A percentile compares a stretch with the other conserved stretches of the same genome.
These are phyloP conservation scores for Apotomis betuletana DNA, from an alignment of 2,888 invertebrate genomes.

Conservation along the genomic window DNA sequence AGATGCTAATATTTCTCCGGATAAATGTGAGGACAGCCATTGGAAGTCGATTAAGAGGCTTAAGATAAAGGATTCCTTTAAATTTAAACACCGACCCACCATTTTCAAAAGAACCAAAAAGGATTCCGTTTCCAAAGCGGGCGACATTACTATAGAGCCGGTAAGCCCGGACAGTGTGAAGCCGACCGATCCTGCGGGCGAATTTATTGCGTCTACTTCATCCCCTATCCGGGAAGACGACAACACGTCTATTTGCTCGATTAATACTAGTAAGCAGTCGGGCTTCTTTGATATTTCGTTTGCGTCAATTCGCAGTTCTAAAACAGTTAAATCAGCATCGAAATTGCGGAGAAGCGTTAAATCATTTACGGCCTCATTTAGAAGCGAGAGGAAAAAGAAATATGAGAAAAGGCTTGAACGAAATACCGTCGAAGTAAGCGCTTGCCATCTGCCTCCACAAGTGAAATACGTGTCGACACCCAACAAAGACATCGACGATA, in stretches of 20 bases:
- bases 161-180: conserved; percentile 73
- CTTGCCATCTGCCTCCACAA: conserved; percentile 66
- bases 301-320: conserved; percentile 73
- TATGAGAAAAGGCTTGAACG: conserved; percentile 75
- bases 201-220: conserved; percentile 74
- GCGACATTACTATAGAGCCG: conserved; percentile 74
- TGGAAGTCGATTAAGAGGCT: conserved; percentile 81
- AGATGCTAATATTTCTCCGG: conserved; percentile 71
- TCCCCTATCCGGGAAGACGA: conserved; percentile 79
- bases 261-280: conserved; percentile 79
- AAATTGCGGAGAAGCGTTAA: conserved; percentile 78
- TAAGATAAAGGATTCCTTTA: conserved; percentile 81
- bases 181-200: conserved; percentile 76
- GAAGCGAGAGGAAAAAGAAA: conserved; percentile 80
- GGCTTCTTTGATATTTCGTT: conserved; percentile 81
- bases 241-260: conserved; percentile 74
- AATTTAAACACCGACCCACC: conserved; percentile 78
- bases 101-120: conserved; percentile 79
- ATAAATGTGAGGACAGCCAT: conserved; percentile 77
- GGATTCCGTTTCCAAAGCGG: conserved; percentile 70
- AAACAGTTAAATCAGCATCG: conserved; percentile 78
- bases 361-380: conserved; percentile 80
- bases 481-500: conserved; percentile 67
- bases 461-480: conserved; percentile 71
- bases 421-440: conserved; percentile 73